phyloP scores from a whole-genome alignment of 1,140 invertebrate species.

The Drosophila nikananu region DNA sequence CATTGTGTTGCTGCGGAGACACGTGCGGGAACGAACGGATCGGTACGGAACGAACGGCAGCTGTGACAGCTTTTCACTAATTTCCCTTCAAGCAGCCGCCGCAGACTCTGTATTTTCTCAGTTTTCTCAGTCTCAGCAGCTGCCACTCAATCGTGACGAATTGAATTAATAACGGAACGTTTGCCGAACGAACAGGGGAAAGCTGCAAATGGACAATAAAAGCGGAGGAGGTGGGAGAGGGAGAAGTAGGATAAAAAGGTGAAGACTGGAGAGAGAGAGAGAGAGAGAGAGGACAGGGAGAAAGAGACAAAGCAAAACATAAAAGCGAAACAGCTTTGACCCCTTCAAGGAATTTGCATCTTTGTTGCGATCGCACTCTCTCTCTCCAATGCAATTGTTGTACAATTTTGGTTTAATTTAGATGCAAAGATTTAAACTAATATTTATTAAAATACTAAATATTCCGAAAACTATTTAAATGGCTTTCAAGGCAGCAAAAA shows the following conservation, averaged over 20 bases:
- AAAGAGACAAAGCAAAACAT: constrained; percentile 21
- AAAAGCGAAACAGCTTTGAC: constrained; percentile 38
- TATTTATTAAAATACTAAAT: neutral
- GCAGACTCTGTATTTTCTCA: constrained; percentile 34
- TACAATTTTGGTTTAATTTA: neutral
- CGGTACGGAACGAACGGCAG: constrained; percentile 43
- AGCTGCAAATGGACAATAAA: constrained; percentile 43
- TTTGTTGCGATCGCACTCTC: neutral
- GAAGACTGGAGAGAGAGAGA: neutral
- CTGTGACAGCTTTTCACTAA: constrained; percentile 76
- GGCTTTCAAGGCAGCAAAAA: neutral
- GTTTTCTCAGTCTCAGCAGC: constrained; percentile 48
- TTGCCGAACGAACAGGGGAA: constrained; percentile 53
- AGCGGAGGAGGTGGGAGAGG: neutral
- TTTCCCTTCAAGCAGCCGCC: constrained; percentile 74
- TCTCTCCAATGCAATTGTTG: constrained; percentile 9
- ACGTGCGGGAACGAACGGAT: constrained; percentile 40
- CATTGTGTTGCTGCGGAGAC: constrained; percentile 28
- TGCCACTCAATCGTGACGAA: constrained; percentile 79
- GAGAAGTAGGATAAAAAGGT: constrained; percentile 6
- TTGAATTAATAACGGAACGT: constrained; percentile 78
- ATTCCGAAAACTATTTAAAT: neutral
- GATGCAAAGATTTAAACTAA: neutral
- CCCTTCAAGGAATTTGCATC: constrained; percentile 34
- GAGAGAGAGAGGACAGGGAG: neutral